Evolutionary conservation across 2,797 vertebrate species (phyloP).

Genomic region (Nannoperca obscura): DNA sequence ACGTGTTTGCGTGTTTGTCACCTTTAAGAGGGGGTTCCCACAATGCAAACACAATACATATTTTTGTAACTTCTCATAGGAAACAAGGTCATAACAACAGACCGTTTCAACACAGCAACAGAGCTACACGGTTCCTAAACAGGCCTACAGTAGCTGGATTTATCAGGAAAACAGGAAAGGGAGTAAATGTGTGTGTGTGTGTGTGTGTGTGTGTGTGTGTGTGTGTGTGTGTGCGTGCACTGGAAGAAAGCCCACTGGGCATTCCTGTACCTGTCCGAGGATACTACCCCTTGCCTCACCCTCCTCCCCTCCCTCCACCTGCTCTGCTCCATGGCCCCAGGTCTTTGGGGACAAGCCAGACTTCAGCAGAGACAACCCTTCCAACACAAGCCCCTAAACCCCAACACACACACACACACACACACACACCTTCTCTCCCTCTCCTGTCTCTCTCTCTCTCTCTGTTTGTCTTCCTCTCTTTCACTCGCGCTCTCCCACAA

Average conservation of each 20-base stretch:
- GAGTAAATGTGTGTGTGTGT: conserved; percentile 3
- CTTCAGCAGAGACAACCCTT: conserved; percentile 67
- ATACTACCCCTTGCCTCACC: conserved; percentile 55
- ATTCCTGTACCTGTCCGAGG: conserved; percentile 75
- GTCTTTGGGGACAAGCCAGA: conserved; percentile 71
- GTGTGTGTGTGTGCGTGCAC: conserved; percentile 11
- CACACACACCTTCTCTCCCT: conserved; percentile 7
- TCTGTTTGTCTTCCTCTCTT: conserved; percentile 60
- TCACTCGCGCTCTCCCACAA: conserved; percentile 78
- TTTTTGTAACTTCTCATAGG: conserved; percentile 53
- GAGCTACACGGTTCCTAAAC: conserved; percentile 15
- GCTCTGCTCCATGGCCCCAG: conserved; percentile 62
- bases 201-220: conserved; percentile 26
- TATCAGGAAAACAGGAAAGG: conserved; percentile 69
- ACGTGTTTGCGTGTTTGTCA: conserved; percentile 50
- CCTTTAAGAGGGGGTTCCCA: conserved; percentile 61
- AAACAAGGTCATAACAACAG: conserved; percentile 49
- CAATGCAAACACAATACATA: conserved; percentile 42
- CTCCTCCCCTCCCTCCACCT: conserved; percentile 52
- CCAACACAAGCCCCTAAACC: conserved; percentile 53
- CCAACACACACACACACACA: conserved; percentile 29
- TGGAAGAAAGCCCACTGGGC: conserved; percentile 66
- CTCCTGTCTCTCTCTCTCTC: conserved; percentile 29
- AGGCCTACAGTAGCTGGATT: conserved; percentile 35
- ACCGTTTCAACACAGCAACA: conserved; percentile 10